Percentiles rank a stretch among this genome's conserved stretches.
Evolutionary conservation across 2,113 vertebrate genomes (phyloP).

Genomic region (Spheniscus mendiculus): DNA sequence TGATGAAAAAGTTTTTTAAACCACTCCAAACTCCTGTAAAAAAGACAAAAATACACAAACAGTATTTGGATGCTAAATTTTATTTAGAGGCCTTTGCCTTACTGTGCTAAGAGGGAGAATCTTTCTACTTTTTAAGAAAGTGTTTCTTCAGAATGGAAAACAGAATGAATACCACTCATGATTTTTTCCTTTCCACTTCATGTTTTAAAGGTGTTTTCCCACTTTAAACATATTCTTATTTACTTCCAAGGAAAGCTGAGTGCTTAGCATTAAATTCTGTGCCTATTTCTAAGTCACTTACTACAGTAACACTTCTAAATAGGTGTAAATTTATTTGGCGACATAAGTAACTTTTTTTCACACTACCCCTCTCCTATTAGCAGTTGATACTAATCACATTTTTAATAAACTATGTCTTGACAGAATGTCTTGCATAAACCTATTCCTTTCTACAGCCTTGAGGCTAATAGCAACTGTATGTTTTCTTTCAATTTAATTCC

Average conservation of each 20-base stretch:
- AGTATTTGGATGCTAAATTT: background rate
- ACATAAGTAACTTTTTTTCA: background rate
- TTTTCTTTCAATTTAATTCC: background rate
- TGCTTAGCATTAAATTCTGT: background rate
- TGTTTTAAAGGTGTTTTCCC: background rate
- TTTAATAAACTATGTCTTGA: background rate
- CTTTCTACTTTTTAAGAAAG: background rate
- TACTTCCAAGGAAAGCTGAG: background rate
- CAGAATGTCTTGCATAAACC: background rate
- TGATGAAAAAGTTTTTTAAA: background rate
- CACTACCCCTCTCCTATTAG: background rate
- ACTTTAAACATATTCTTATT: background rate
- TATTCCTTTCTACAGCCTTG: background rate
- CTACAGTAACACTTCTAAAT: background rate
- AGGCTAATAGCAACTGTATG: background rate
- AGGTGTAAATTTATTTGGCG: background rate
- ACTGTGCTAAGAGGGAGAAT: background rate
- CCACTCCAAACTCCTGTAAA: background rate
- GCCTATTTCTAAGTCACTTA: background rate
- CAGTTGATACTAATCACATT: slow-evolving; percentile 5
- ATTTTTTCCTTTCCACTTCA: accelerated
- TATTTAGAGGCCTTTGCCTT: background rate
- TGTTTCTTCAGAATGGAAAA: background rate
- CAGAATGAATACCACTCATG: background rate
- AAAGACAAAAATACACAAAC: background rate